Evolutionary conservation across 2,797 vertebrate species (phyloP).

Genomic region (Myotis pilosus): DNA sequence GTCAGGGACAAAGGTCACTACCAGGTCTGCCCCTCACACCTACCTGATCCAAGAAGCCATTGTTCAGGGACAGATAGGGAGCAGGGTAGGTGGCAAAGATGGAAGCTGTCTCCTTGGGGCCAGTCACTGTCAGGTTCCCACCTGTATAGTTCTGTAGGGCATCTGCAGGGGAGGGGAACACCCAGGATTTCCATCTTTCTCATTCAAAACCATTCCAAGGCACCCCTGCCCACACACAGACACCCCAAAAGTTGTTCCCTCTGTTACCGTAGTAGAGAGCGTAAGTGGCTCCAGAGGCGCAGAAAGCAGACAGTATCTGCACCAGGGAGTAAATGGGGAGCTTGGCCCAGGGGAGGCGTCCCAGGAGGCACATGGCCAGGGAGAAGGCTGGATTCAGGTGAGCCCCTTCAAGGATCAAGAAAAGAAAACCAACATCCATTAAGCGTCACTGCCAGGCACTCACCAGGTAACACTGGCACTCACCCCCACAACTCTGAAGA

Average conservation of each 20-base stretch:
- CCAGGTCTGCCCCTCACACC: slow-evolving; percentile 35
- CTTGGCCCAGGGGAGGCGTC: slow-evolving; percentile 84
- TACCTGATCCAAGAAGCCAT: slow-evolving; percentile 96
- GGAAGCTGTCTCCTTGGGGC: slow-evolving; percentile 91
- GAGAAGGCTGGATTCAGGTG: slow-evolving; percentile 92
- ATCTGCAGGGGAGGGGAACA: slow-evolving; percentile 82
- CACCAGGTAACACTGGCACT: background rate
- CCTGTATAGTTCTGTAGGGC: slow-evolving; percentile 90
- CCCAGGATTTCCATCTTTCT: background rate
- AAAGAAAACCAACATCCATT: background rate
- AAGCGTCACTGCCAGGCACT: background rate
- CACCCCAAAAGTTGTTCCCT: background rate
- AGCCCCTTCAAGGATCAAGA: slow-evolving; percentile 83
- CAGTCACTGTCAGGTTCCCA: slow-evolving; percentile 88
- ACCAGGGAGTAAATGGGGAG: slow-evolving; percentile 85
- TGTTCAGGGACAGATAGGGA: slow-evolving; percentile 89
- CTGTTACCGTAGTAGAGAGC: slow-evolving; percentile 88
- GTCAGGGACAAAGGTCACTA: background rate
- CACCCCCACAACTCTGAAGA: no score
- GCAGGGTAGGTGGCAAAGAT: slow-evolving; percentile 95
- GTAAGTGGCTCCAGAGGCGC: slow-evolving; percentile 85
- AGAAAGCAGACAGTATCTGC: slow-evolving; percentile 87
- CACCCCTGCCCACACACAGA: background rate
- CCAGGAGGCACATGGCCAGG: slow-evolving; percentile 87
- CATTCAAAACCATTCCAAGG: background rate